Evolutionary conservation across 2,113 vertebrate species (phyloP), one percentile per base, ranked within the genome.

Genomic region (Ammodytes marinus): DNA sequence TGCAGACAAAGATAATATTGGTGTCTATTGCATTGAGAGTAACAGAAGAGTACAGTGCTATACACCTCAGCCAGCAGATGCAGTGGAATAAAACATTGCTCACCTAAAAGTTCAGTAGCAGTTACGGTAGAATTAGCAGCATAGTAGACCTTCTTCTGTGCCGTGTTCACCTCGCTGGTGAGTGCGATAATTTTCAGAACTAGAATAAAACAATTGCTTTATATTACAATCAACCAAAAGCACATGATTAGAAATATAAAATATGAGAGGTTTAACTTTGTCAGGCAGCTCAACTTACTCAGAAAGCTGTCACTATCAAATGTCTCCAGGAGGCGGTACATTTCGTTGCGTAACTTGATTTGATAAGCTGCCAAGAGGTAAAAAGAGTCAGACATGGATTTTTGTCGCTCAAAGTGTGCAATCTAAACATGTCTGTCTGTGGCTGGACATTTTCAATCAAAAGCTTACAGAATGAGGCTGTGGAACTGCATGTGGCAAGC

Each of bases 311-410:
- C 77, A 50, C 9, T 47, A 6, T 89, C 79, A 40, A 39, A 49
- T 3, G 9, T 72, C 4, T 75, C 60, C 66, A 86, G 74, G 42
- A 75, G 49, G 6, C 75, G 37, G 2, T 77, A 65, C 68, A 90
- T n/a, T 61, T 64, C 68, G 6, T 8, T 55, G 4, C 72, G 37
- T 49, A 90, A 39, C 8, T 89, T 74, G 52, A 2, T 27, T 68
- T 77, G 67, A 69, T 83, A 67, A 1, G 68, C 90, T 90, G 87
- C 40, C 19, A 43, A 63, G 40, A 57, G 71, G 75, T 54, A 1
- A 53, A 53, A 80, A 17, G 1, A 66, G 74, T 40, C 70, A 14
- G 55, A 52, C 13, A 42, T 52, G 55, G 47, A 11, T 46, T 55
- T 7, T 9, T 17, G n/a, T 35, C 6, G 2, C 54, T 19, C 9